Base-by-base conservation (phyloP, 2,113 vertebrate genomes). In the Pollachius pollachius region DNA sequence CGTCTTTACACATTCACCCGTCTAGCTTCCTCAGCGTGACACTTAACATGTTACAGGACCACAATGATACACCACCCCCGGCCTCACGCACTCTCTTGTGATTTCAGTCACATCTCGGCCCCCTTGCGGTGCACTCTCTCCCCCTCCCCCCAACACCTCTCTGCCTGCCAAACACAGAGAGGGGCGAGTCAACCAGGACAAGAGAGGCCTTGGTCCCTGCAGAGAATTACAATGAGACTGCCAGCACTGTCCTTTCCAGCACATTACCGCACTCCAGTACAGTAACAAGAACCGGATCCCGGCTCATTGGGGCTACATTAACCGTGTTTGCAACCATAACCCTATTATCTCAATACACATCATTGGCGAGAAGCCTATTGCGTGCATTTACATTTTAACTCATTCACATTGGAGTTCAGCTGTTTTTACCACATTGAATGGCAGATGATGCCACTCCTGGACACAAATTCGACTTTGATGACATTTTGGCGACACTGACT, bases 151-250 rank as follows among this genome's bases (percentile, higher is more conserved):
- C 87, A 85, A 81, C 80, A 83, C 76, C 87, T 74, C 54, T 80
- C 80, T 74, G 77, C 79, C 82, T 91, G 89, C 91, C 87, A 91
- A 91, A 78, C 87, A 84, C 75, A 69, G 76, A 84, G 87, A 72
- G 77, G 82, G 81, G 78, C 82, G 80, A 87, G 87, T 82, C 86
- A 83, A 80, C 75, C 82, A 85, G 81, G 78, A 81, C 67, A 63
- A 84, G 78, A 65, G 79, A 83, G 83, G 75, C 70, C 80, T 77
- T 48, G 54, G 81, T 82, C 66, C 68, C 85, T 88, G 88, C 85
- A 77, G 89, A 85, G 88, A 92, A 91, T 91, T 81, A 85, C 86
- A 91, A 92, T 89, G 81, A 88, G 87, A 82, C 81, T 70, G 78
- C 86, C 57, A 27, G 23, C 19, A 18, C 69, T 70, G 80, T 82